Evolutionary conservation across 2,113 vertebrate species (phyloP).

Genomic region (Vulpes lagopus): DNA sequence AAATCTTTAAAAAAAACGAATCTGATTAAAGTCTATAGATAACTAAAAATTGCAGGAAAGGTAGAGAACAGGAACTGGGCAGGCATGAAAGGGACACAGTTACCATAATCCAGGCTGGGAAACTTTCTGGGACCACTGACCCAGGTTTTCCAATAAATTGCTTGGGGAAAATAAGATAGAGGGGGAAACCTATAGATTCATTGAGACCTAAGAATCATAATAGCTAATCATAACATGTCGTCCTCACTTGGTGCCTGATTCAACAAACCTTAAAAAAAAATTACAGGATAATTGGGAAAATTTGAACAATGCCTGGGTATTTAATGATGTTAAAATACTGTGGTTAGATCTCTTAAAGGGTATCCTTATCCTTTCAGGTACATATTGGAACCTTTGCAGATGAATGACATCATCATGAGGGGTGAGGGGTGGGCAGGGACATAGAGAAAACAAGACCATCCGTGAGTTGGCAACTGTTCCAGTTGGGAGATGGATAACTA

Average conservation of each 20-base stretch:
- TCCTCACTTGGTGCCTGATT: background rate
- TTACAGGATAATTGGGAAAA: background rate
- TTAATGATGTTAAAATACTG: background rate
- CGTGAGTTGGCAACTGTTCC: background rate
- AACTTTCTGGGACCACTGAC: background rate
- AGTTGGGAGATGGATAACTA: background rate
- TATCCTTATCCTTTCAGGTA: background rate
- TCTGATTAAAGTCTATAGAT: conserved; percentile 14
- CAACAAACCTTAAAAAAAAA: background rate
- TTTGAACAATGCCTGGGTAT: background rate
- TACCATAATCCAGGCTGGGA: background rate
- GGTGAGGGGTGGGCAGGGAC: background rate
- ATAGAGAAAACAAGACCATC: background rate
- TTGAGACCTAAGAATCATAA: background rate
- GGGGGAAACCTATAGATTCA: background rate
- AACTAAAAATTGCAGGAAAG: background rate
- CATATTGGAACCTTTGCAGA: background rate
- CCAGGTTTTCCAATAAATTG: background rate
- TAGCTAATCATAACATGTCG: background rate
- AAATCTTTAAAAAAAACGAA: background rate
- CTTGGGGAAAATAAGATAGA: background rate
- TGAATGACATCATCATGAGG: background rate
- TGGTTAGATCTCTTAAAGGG: background rate
- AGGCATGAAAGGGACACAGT: background rate
- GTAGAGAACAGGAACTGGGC: background rate